Evolutionary conservation across 2,113 vertebrate species (phyloP), one percentile per base, ranked within the genome.

Genomic region (Connochaetes taurinus): DNA sequence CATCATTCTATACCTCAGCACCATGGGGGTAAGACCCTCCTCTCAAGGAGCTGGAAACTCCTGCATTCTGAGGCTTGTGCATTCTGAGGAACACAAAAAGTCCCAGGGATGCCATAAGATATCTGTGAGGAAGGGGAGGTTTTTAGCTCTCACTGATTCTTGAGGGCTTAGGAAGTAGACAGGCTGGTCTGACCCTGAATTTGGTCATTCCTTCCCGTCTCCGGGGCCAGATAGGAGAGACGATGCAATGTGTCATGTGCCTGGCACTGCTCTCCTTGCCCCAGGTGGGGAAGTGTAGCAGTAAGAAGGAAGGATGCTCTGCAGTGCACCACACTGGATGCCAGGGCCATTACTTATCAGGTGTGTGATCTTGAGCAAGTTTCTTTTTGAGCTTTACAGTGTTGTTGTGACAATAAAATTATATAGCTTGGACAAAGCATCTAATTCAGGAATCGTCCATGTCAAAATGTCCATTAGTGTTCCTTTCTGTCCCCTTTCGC

Each of bases 11-110:
- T 21, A 33, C 29, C 78, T 76, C 7, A 31, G 40, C 33, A 36
- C 2, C 4, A 2, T 1, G 3, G 10, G n/a, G 10, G 2, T 31
- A 43, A 53, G 94, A 43, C 6, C 21, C 8, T n/a, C 5, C 36
- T 17, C 33, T 90, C 2, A 0, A 2, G 40, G 87, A 27, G 16
- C 43, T n/a, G 45, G 8, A 15, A 52, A 5, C 5, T 15, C 53
- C 25, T n/a, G n/a, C 19, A 71, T 12, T 71, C 19, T 71, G n/a
- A 71, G 19, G 19, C 67, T 40, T 40, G 10, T 23, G n/a, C 16
- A 1, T 12, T 15, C 6, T 53, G 55, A 64, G 67, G 23, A 91
- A 2, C 6, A 1, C 16, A 5, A 19, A 23, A 1, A 16, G 7
- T 11, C 64, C 71, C 7, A 16, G 6, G 25, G 5, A 4, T 16